Evolutionary conservation across 2,888 invertebrate species (phyloP), one percentile per base, ranked within the genome.

Genomic region (Cacoxenus indagator): DNA sequence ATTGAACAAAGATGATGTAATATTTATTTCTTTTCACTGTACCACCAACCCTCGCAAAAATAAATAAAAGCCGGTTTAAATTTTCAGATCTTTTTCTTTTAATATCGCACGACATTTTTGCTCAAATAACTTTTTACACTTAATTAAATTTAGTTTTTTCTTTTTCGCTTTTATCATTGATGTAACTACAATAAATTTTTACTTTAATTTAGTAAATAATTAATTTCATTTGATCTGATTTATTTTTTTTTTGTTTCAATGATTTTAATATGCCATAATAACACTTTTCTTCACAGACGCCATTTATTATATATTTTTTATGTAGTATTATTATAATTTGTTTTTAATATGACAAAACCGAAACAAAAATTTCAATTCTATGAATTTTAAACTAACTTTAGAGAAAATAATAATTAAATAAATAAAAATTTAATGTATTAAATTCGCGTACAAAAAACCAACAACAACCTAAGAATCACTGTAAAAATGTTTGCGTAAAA

Each of bases 171-270:
- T 26, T n/a, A n/a, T 51, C 37, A 51, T 51, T 71, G 77, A 75
- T 70, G 70, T 77, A 51, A 70, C 72, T 75, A 77, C 72, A 62
- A 72, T 77, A 74, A 82, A 82, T 81, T 77, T n/a, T 72, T 79
- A 81, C 81, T 77, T 74, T 76, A 59, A 66, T 76, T 78, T 70
- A 76, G 67, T 81, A 77, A 78, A 81, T 80, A 72, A 81, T 81
- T 74, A 54, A 31, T 65, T 65, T 45, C n/a, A 74, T 74, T 54
- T 71, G 72, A 70, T 66, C 19, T 61, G 27, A 78, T 77, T 55
- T 22, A 17, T 26, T 65, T 51, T 48, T 45, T 73, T 75, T 55
- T 71, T 75, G 69, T 62, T 27, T 54, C 5, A 75, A 77, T 71
- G 78, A 76, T 80, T 83, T 78, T 26, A 11, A 45, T 62, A 22